Evolutionary conservation across 2,113 vertebrate species (phyloP).

Genomic region (Apaloderma vittatum): DNA sequence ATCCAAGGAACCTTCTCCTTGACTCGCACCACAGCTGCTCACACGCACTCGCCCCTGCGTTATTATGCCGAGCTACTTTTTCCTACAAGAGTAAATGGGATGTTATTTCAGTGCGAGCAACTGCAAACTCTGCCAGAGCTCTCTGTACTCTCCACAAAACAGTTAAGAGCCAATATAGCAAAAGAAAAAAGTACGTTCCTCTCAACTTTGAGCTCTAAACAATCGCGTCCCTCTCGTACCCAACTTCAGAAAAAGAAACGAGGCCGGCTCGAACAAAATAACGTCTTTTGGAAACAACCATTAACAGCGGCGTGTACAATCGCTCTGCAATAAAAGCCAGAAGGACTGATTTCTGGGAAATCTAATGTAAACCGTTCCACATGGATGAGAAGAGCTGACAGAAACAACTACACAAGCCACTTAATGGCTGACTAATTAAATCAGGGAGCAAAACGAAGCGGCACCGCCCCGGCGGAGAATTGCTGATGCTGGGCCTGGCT

Average conservation of each 20-base stretch:
- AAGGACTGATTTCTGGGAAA: background rate
- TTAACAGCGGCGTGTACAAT: background rate
- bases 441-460: background rate
- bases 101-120: background rate
- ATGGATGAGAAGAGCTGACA: background rate
- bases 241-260: background rate
- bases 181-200: background rate
- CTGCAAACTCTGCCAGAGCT: no score
- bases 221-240: background rate
- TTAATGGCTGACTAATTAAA: background rate
- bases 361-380: background rate
- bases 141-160: background rate
- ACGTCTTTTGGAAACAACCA: background rate
- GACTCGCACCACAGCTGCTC: background rate
- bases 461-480: background rate
- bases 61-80: background rate
- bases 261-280: background rate
- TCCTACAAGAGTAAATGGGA: background rate
- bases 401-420: background rate
- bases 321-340: background rate
- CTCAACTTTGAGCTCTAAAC: background rate
- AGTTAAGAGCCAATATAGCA: background rate
- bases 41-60: accelerated
- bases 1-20: background rate
- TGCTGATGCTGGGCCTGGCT: background rate